Evolutionary conservation across 2,113 vertebrate genomes (phyloP), one percentile per base, ranked within the genome.

Genomic region (Narcine bancroftii): DNA sequence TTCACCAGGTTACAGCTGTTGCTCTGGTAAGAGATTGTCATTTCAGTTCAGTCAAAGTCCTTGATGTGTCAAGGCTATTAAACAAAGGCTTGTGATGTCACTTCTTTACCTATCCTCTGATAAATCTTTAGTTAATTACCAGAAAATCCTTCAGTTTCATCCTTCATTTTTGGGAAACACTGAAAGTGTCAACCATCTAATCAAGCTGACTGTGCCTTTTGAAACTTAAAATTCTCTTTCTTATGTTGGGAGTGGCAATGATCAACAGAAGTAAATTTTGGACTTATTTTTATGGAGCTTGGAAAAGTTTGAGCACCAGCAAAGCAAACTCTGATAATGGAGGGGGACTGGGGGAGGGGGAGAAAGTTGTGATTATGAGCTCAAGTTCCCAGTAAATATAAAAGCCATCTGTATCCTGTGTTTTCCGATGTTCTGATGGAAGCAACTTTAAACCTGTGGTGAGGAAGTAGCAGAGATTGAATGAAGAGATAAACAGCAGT

Each of bases 401-500:
- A 39, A 65, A 66, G 26, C 17, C 65, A 71, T 63, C 63, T 47
- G 89, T 71, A 69, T 91, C 89, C 89, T 89, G 60, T 89, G 87
- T 65, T 66, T 89, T 53, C 21, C 45, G 1, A 26, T 91, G 89
- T 17, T 71, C 6, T 66, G 26, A 69, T 91, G 24, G 39, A 4
- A 71, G 63, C 5, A 65, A 69, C 63, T 89, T 42, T 63, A 60
- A 56, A 83, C 7, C 7, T 63, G n/a, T 91, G 87, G 4, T 7
- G 15, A 47, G 87, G 63, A 91, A 69, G 60, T 69, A 3, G 11
- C 60, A 39, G 36, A 42, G 17, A 66, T 69, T 17, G 63, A 24
- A 66, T 91, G 63, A 65, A 45, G 77, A 81, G 21, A 45, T 91
- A 91, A 91, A 17, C 36, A 69, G n/a, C 21, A 0, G 29, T 47